Conservation (phyloP, 2,888 invertebrate species). For the Pseudococcus longispinus region DNA sequence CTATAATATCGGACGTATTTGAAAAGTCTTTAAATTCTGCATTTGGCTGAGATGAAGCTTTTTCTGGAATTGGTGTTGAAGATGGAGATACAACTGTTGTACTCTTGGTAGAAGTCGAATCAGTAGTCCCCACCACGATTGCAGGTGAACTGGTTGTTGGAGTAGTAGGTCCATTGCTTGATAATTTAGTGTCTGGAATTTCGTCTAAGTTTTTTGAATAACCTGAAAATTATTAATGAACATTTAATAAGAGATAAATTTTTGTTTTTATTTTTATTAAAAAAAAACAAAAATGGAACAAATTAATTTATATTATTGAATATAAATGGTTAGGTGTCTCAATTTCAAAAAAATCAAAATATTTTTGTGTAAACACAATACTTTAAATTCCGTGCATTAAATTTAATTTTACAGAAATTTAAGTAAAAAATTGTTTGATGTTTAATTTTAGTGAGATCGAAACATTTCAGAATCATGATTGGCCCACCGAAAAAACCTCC, state of each 20-base stretch:
- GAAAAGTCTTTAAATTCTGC: not conserved
- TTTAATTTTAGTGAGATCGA: not conserved
- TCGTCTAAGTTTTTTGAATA: not conserved
- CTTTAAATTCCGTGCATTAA: not conserved
- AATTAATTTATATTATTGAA: not conserved
- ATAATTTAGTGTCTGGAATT: not conserved
- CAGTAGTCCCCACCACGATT: not conserved
- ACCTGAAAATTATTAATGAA: not conserved
- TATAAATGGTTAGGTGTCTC: not conserved
- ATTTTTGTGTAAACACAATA: not conserved
- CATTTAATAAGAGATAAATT: not conserved
- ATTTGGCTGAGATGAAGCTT: not conserved
- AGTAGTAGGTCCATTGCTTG: not conserved
- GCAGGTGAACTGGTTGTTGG: not conserved
- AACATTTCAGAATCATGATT: not conserved
- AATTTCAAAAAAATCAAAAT: not conserved
- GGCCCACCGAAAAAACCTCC: slow-evolving; percentile 11
- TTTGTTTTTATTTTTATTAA: no score
- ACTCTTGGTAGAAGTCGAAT: not conserved
- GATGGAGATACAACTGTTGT: not conserved
- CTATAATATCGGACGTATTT: not conserved
- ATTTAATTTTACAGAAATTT: not conserved
- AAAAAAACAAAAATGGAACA: no score
- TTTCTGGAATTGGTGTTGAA: not conserved
- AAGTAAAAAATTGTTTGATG: not conserved